A percentile compares a stretch with the other conserved stretches of the same genome.
Evolutionary conservation across 2,888 invertebrate genomes (phyloP).

Genomic region (Deilephila porcellus): DNA sequence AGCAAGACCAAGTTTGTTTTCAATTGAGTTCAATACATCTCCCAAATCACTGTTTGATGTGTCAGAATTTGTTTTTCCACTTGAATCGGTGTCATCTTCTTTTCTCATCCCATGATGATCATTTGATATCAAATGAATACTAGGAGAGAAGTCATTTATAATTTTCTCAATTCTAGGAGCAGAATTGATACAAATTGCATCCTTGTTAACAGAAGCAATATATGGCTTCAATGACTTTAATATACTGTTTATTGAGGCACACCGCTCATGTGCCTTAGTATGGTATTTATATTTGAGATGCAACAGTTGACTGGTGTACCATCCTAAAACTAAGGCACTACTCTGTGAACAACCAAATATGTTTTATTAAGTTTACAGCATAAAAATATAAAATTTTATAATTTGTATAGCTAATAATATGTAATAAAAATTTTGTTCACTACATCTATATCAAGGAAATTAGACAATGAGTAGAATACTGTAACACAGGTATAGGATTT

Average conservation of each 20-base stretch:
- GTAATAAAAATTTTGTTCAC: too few relatives aligned
- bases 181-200: slow-evolving; percentile 51
- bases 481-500: too few relatives aligned
- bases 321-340: slow-evolving; percentile 85
- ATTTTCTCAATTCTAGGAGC: slow-evolving; percentile 58
- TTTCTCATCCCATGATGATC: slow-evolving; percentile 53
- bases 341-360: slow-evolving; percentile 71
- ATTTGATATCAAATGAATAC: slow-evolving; percentile 73
- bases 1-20: slow-evolving; percentile 85
- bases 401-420: too few relatives aligned
- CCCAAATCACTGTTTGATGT: slow-evolving; percentile 74
- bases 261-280: slow-evolving; percentile 47
- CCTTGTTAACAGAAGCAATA: slow-evolving; percentile 53
- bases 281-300: slow-evolving; percentile 68
- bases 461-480: too few relatives aligned
- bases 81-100: slow-evolving; percentile 40
- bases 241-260: slow-evolving; percentile 51
- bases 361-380: not conserved
- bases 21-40: slow-evolving; percentile 84
- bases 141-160: slow-evolving; percentile 58
- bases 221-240: slow-evolving; percentile 60
- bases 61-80: slow-evolving; percentile 49
- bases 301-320: slow-evolving; percentile 86
- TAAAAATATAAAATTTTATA: too few relatives aligned
- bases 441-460: too few relatives aligned